Base-by-base conservation (phyloP, 2,113 vertebrate species). In the Anser brachyrhynchus region DNA sequence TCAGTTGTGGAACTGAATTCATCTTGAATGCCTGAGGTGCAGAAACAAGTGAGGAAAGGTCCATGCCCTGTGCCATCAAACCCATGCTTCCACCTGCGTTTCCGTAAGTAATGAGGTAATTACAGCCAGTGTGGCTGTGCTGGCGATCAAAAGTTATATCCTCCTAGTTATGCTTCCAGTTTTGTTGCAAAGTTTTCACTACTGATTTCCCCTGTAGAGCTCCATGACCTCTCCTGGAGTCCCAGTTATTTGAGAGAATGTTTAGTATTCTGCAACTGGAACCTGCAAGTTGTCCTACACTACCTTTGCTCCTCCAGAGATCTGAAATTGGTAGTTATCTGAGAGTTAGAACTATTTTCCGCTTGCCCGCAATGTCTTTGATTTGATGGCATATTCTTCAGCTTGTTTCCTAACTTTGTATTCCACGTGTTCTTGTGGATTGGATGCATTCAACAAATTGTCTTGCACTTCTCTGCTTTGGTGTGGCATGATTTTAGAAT, bases 1-100 rank as follows among this genome's bases (percentile, higher is more conserved):
- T 85, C 37, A 49, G 7, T 10, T 28, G 28, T 89, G 26, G 52
- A 55, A 54, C 13, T 81, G 21, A 84, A 69, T 76, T 83, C 28
- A 57, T 73, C 10, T 77, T 35, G 23, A 72, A 13, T 35, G 88
- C 18, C 13, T 46, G 37, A 41, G 6, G 6, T 77, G 39, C 51
- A 64, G 25, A 76, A 87, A 44, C 35, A 22, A 3, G 10, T 70
- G 58, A 79, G 28, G 46, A 65, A 69, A 75, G 11, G 29, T 4
- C 1, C 19, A 7, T 66, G 14, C 6, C 41, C 19, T 35, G 26
- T 70, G 44, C 11, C 0, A 0, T 62, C 73, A 54, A 15, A 4
- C 10, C 37, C 11, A 13, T 0, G 4, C 2, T 2, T 25, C 18
- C 28, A 23, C 31, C 2, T 2, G 9, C 5, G 5, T 75, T 75